phyloP scores from a whole-genome alignment of 1,140 invertebrate species.

The Pygmarrhopalites habei region DNA sequence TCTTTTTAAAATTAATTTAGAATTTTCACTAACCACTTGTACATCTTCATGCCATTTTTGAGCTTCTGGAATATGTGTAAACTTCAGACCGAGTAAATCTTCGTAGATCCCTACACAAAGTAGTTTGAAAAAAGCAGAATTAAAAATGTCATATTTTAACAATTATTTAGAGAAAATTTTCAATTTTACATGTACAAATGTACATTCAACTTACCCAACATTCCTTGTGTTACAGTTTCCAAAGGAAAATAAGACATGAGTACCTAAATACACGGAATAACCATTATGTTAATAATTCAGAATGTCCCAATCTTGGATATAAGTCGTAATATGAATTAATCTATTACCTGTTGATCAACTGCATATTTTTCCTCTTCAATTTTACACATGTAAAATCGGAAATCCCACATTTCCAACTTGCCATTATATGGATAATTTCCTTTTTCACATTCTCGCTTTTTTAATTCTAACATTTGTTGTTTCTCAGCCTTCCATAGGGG shows the following conservation, averaged over 20 bases:
- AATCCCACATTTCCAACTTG: constrained; percentile 49
- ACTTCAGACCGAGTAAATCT: constrained; percentile 48
- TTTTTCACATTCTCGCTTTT: constrained; percentile 48
- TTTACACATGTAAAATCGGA: constrained; percentile 49
- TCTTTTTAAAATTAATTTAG: neutral
- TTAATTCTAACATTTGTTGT: constrained; percentile 46
- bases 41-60: constrained; percentile 52
- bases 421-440: constrained; percentile 46
- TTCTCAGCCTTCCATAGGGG: constrained; percentile 47
- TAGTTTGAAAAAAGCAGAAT: too few relatives aligned
- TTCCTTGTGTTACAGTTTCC: constrained; percentile 48
- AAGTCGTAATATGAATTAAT: too few relatives aligned
- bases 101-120: constrained; percentile 52
- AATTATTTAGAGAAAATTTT: too few relatives aligned
- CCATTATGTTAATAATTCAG: too few relatives aligned
- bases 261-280: too few relatives aligned
- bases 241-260: constrained; percentile 53
- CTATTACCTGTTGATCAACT: constrained; percentile 51
- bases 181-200: too few relatives aligned
- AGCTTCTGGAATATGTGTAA: constrained; percentile 44
- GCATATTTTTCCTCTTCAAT: constrained; percentile 49
- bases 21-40: constrained; percentile 44
- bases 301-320: too few relatives aligned
- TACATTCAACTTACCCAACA: too few relatives aligned
- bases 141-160: too few relatives aligned